Conservation (phyloP, 2,888 invertebrate genomes). For the Augochlorella aurata region DNA sequence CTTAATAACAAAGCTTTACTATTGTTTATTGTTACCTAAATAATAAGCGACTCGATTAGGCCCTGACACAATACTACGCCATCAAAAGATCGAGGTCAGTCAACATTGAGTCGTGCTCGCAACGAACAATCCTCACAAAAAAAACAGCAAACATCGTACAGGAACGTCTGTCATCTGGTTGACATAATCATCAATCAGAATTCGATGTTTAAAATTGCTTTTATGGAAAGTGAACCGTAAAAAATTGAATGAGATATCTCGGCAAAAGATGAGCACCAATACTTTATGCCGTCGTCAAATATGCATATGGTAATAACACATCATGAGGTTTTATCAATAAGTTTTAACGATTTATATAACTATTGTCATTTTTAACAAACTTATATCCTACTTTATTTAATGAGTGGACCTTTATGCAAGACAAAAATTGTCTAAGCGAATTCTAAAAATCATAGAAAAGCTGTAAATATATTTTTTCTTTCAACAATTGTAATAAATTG, state of each 20-base stretch:
- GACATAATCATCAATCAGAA: background rate
- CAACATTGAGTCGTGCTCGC: background rate
- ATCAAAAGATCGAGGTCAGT: conserved; percentile 24
- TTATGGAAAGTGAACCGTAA: background rate
- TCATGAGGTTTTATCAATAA: no score
- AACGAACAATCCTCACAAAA: background rate
- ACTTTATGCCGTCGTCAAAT: background rate
- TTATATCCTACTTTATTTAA: no score
- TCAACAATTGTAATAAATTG: no score
- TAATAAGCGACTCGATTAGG: conserved; percentile 7
- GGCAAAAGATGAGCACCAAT: background rate
- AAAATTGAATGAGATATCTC: background rate
- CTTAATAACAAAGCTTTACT: background rate
- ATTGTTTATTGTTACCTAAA: background rate
- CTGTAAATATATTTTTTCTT: no score
- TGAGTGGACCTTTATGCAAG: no score
- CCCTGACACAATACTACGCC: conserved; percentile 2
- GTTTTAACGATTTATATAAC: no score
- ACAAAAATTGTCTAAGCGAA: no score
- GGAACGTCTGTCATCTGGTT: background rate
- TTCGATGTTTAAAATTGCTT: conserved; percentile 1
- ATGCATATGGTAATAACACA: background rate
- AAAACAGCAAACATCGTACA: background rate
- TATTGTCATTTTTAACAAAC: no score
- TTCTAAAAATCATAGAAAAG: no score